phyloP scores from a whole-genome alignment of 2,113 vertebrate genomes.

The Gavialis gangeticus region DNA sequence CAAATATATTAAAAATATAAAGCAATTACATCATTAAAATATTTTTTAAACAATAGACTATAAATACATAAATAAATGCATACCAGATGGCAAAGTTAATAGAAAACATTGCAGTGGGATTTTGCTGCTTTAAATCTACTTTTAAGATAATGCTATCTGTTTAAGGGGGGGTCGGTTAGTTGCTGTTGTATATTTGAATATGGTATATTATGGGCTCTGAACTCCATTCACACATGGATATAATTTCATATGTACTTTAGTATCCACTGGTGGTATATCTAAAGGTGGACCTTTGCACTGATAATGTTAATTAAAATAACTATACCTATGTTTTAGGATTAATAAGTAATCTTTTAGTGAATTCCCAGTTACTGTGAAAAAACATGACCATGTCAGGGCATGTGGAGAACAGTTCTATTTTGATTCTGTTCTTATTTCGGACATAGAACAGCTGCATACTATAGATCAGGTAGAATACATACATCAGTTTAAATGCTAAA shows the following conservation, averaged over 20 bases:
- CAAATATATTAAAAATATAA: too few relatives aligned
- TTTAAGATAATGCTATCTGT: not conserved
- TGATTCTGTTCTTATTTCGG: slow-evolving; percentile 54
- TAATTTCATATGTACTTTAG: not conserved
- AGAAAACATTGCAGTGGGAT: not conserved
- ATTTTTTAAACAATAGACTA: not conserved
- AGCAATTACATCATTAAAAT: too few relatives aligned
- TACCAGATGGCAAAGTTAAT: not conserved
- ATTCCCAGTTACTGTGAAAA: slow-evolving; percentile 9
- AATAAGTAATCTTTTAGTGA: slow-evolving; percentile 39
- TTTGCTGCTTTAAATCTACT: not conserved
- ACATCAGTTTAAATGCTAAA: slow-evolving; percentile 49
- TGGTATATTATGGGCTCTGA: not conserved
- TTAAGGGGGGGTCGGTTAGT: not conserved
- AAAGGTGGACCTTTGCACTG: not conserved
- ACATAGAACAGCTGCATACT: slow-evolving; percentile 50
- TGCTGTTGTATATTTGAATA: not conserved
- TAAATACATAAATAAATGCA: not conserved
- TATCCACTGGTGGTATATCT: not conserved
- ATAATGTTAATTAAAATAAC: slow-evolving; percentile 35
- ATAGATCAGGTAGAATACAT: slow-evolving; percentile 16
- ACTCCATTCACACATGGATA: not conserved
- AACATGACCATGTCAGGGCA: not conserved
- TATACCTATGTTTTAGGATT: slow-evolving; percentile 28
- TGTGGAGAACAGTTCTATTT: slow-evolving; percentile 38